These are phyloP conservation scores for Acipenser transmontanus DNA, from an alignment of 2,797 vertebrate genomes.

Conservation along the genomic window DNA sequence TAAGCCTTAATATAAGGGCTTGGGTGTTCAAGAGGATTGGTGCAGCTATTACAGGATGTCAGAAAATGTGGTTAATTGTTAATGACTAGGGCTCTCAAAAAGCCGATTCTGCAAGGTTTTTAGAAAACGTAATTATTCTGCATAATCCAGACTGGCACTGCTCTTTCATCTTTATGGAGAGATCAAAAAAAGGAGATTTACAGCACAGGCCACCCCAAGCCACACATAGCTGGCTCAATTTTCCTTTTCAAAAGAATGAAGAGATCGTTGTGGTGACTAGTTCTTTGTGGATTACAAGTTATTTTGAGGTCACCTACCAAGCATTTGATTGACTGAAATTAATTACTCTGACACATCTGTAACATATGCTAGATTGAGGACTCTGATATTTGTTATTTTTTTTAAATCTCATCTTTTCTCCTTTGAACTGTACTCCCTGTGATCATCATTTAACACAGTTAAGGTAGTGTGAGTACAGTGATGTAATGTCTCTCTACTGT, in stretches of 20 bases:
- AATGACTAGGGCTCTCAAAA: slow-evolving; percentile 75
- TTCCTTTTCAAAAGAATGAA: slow-evolving; percentile 73
- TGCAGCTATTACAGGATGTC: slow-evolving; percentile 64
- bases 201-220: slow-evolving; percentile 64
- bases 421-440: slow-evolving; percentile 19
- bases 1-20: slow-evolving; percentile 39
- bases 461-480: too few relatives aligned
- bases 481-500: too few relatives aligned
- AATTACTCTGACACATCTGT: slow-evolving; percentile 65
- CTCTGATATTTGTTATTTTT: slow-evolving; percentile 37
- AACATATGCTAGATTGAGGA: slow-evolving; percentile 59
- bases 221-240: slow-evolving; percentile 71
- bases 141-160: slow-evolving; percentile 65
- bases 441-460: background rate
- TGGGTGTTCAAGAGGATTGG: slow-evolving; percentile 44
- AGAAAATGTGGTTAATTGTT: slow-evolving; percentile 70
- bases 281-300: slow-evolving; percentile 78
- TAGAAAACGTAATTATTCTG: slow-evolving; percentile 76
- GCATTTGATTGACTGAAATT: slow-evolving; percentile 70
- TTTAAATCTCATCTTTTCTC: slow-evolving; percentile 12
- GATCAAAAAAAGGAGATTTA: slow-evolving; percentile 82
- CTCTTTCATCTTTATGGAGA: slow-evolving; percentile 85
- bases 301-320: slow-evolving; percentile 78
- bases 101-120: slow-evolving; percentile 63
- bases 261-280: slow-evolving; percentile 81